These are phyloP conservation scores for Dromiciops gliroides DNA, from an alignment of 2,113 vertebrate species.

Conservation along the genomic window DNA sequence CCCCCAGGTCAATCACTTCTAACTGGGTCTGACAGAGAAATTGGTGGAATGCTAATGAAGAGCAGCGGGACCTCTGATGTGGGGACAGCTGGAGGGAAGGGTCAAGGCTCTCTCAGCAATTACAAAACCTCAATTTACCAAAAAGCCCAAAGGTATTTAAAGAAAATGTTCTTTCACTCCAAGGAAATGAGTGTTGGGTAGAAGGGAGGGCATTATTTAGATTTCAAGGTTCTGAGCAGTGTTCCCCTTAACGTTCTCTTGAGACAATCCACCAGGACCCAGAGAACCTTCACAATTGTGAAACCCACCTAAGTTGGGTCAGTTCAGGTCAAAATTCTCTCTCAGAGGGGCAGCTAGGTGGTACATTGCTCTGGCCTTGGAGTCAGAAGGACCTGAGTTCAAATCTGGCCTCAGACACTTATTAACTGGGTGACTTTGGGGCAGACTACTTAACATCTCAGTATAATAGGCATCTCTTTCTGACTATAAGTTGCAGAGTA, in stretches of 20 bases:
- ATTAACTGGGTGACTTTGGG: too few relatives aligned
- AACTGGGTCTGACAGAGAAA: slow-evolving; percentile 67
- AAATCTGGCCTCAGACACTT: not conserved
- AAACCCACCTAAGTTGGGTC: not conserved
- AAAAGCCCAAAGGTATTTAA: slow-evolving; percentile 72
- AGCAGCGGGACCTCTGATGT: slow-evolving; percentile 71
- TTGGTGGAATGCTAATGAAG: slow-evolving; percentile 76
- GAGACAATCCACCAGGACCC: not conserved
- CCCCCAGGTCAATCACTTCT: slow-evolving; percentile 62
- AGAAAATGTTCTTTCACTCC: slow-evolving; percentile 73
- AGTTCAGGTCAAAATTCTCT: not conserved
- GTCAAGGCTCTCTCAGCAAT: slow-evolving; percentile 70
- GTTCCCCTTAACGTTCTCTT: not conserved
- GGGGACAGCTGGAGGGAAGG: slow-evolving; percentile 41
- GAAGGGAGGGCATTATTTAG: slow-evolving; percentile 69
- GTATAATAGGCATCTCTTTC: too few relatives aligned
- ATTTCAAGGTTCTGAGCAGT: not conserved
- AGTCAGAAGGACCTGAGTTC: not conserved
- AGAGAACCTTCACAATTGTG: not conserved
- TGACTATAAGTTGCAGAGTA: too few relatives aligned
- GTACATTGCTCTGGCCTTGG: not conserved
- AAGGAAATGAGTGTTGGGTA: slow-evolving; percentile 64
- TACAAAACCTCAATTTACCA: slow-evolving; percentile 62
- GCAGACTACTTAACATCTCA: too few relatives aligned
- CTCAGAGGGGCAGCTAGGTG: not conserved